phyloP scores from a whole-genome alignment of 2,888 invertebrate species.

The Troides oblongomaculatus region DNA sequence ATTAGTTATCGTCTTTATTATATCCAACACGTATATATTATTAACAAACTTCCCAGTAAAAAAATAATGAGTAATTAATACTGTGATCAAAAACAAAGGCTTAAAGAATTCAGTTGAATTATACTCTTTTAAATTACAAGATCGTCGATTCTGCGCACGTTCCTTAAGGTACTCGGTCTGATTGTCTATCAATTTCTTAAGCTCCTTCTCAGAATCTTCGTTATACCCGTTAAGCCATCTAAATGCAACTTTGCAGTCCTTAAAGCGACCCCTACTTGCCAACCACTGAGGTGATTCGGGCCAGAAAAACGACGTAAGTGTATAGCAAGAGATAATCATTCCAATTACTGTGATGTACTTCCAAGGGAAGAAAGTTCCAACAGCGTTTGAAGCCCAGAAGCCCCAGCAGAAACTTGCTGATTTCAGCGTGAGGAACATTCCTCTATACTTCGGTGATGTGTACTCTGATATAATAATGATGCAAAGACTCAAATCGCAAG shows the following conservation, averaged over 20 bases:
- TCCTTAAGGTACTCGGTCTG: neutral
- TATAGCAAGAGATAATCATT: constrained; percentile 36
- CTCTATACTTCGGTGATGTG: constrained; percentile 50
- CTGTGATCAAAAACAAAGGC: constrained; percentile 29
- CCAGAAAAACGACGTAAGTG: constrained; percentile 31
- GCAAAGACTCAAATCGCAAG: constrained; percentile 2
- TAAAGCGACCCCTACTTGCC: constrained; percentile 32
- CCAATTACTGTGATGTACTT: constrained; percentile 32
- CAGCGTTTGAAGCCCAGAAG: constrained; percentile 52
- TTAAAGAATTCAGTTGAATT: constrained; percentile 30
- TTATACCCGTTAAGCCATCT: constrained; percentile 33
- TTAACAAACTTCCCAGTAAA: constrained; percentile 40
- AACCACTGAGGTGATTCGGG: constrained; percentile 36
- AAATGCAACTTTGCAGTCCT: constrained; percentile 32
- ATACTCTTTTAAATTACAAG: neutral
- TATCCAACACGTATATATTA: constrained; percentile 33
- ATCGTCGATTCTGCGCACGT: neutral
- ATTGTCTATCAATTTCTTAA: constrained; percentile 17
- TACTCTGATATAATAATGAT: constrained; percentile 49
- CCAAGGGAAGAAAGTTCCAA: constrained; percentile 46
- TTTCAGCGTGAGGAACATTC: constrained; percentile 51
- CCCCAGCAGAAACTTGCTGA: constrained; percentile 54
- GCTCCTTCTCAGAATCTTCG: constrained; percentile 29
- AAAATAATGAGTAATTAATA: constrained; percentile 44
- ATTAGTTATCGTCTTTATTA: constrained; percentile 29